Evolutionary conservation across 2,113 vertebrate species (phyloP), one percentile per base, ranked within the genome.

Genomic region (Sminthopsis crassicaudata): DNA sequence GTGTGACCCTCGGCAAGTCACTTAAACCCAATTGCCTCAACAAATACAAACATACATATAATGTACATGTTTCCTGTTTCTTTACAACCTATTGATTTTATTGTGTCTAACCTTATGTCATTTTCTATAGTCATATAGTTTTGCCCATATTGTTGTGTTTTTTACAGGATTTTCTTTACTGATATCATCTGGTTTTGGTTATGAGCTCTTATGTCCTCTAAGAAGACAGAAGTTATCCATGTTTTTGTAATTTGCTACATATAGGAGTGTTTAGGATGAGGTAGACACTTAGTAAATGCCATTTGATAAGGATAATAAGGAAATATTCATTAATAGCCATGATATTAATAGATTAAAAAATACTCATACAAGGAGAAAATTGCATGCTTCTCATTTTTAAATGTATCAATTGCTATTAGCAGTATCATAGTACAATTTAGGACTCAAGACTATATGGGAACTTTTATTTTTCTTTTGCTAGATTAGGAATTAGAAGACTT

Each of bases 1-100:
- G 48, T 48, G 48, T 48, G 48, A 48, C 48, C 48, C 48, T 48
- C 5, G 48, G 48, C 48, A 48, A 48, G 48, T 48, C 48, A 48
- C 48, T 48, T 48, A 48, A 48, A 4, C 48, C 48, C 5, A 48
- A 48, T 48, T 48, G 48, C 48, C 48, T 48, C 48, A 48, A 7
- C 48, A 48, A 48, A 48, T 7, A 48, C 48, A 48, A 48, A 48
- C 46, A 55, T 92, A 27, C 90, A 7, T 92, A n/a, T 42, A 11
- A 90, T n/a, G 76, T 51, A 51, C 50, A 51, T 95, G 89, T 93
- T 94, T 19, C 91, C 26, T 91, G 36, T 95, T 94, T 97, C 46
- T 93, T 96, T 96, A 92, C 0, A 88, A 53, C 76, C 19, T 91
- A 1, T 94, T 93, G 42, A 90, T 30, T 91, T 93, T 26, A 55